These are phyloP conservation scores for Drosophila punjabiensis DNA, from an alignment of 1,140 invertebrate genomes.

Conservation along the genomic window DNA sequence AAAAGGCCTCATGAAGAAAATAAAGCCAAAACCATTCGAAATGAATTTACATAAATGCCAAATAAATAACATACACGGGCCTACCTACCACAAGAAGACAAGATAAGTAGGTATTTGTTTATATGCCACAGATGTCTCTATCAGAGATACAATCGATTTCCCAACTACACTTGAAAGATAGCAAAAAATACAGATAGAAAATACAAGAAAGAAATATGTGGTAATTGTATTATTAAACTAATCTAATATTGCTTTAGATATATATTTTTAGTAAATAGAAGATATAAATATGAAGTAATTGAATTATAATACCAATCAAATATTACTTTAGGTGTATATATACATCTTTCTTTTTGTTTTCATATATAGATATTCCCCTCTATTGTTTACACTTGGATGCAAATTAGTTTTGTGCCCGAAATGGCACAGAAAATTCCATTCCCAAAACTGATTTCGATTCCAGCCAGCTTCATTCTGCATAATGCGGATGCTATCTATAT, in stretches of 20 bases:
- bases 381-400: constrained; percentile 58
- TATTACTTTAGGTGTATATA: constrained; percentile 3
- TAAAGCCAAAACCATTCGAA: constrained; percentile 42
- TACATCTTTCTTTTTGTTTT: constrained; percentile 6
- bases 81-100: constrained; percentile 21
- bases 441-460: constrained; percentile 40
- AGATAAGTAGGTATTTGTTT: constrained; percentile 37
- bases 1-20: constrained; percentile 28
- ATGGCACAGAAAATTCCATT: constrained; percentile 49
- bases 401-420: constrained; percentile 57
- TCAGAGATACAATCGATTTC: constrained; percentile 31
- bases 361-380: constrained; percentile 8
- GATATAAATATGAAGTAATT: neutral
- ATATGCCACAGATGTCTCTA: constrained; percentile 41
- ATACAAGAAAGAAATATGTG: neutral
- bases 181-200: neutral
- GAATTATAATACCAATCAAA: constrained; percentile 13
- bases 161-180: neutral
- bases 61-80: constrained; percentile 24
- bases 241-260: neutral
- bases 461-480: constrained; percentile 30
- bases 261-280: neutral
- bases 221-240: constrained; percentile 14
- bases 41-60: constrained; percentile 27
- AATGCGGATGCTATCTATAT: constrained; percentile 37